phyloP scores from a whole-genome alignment of 2,888 invertebrate species.

The Caradrina clavipalpis region DNA sequence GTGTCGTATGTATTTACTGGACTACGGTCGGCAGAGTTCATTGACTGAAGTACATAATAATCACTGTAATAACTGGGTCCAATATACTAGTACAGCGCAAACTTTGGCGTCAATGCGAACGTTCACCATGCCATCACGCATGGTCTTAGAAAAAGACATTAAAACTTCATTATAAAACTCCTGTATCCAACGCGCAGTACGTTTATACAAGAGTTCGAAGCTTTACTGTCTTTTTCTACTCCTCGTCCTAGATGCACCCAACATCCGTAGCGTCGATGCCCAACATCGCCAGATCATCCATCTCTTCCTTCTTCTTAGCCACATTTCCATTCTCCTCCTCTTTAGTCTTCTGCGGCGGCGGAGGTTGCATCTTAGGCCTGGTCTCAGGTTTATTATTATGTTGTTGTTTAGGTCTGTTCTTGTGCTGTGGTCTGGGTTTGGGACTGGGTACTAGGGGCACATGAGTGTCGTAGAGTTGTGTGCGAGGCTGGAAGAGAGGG shows the following conservation, averaged over 20 bases:
- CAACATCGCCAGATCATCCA: slow-evolving; percentile 95
- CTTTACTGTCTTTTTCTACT: slow-evolving; percentile 7
- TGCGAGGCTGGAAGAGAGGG: slow-evolving; percentile 74
- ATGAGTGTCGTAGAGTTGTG: slow-evolving; percentile 84
- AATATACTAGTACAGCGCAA: neutral
- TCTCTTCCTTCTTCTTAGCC: slow-evolving; percentile 87
- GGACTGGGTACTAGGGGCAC: slow-evolving; percentile 78
- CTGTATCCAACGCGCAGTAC: neutral
- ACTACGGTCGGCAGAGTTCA: neutral
- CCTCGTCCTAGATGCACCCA: slow-evolving; percentile 74
- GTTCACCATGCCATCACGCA: neutral
- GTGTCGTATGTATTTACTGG: too few relatives aligned
- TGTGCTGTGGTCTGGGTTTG: slow-evolving; percentile 61
- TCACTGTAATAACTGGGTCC: neutral
- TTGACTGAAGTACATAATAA: neutral
- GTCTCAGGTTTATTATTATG: slow-evolving; percentile 29
- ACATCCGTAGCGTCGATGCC: slow-evolving; percentile 96
- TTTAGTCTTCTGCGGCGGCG: slow-evolving; percentile 6
- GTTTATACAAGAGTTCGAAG: slow-evolving; percentile 9
- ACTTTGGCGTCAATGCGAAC: slow-evolving; percentile 19
- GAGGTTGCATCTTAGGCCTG: slow-evolving; percentile 26
- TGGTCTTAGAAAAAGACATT: slow-evolving; percentile 4
- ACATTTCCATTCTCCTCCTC: slow-evolving; percentile 61
- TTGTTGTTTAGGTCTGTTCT: slow-evolving; percentile 50
- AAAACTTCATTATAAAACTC: neutral